Evolutionary conservation across 2,797 vertebrate species (phyloP).

Genomic region (Sus cebifrons): DNA sequence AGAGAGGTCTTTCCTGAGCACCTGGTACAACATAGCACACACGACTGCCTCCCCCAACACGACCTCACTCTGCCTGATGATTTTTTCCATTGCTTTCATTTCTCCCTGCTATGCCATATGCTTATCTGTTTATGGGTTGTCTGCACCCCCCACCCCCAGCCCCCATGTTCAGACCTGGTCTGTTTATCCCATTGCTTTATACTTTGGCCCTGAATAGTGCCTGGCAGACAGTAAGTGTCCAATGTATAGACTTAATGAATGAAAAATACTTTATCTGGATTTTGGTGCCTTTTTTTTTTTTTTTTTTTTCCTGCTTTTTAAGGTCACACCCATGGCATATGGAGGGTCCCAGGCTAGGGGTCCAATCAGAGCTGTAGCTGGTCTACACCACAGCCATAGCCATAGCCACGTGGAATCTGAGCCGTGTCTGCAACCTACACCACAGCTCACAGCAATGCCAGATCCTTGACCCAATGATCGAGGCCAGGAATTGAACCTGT

Average conservation of each 20-base stretch:
- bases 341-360: no score
- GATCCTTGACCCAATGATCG: no score
- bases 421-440: no score
- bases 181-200: not conserved
- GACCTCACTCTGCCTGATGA: not conserved
- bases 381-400: no score
- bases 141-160: not conserved
- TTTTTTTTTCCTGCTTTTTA: not conserved
- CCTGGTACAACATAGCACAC: not conserved
- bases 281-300: slow-evolving; percentile 63
- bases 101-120: not conserved
- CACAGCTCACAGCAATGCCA: no score
- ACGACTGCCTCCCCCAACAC: no score
- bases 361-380: no score
- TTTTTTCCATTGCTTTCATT: not conserved
- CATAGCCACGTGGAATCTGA: no score
- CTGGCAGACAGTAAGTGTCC: not conserved
- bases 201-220: not conserved
- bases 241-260: not conserved
- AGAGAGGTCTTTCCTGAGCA: not conserved
- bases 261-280: slow-evolving; percentile 64
- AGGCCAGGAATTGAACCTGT: no score
- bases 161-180: not conserved
- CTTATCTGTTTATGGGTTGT: not conserved
- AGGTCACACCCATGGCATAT: no score